A percentile compares a stretch with the other conserved stretches of the same genome.
Conservation (phyloP, 2,888 invertebrate genomes). For the Amphipoea oculea region DNA sequence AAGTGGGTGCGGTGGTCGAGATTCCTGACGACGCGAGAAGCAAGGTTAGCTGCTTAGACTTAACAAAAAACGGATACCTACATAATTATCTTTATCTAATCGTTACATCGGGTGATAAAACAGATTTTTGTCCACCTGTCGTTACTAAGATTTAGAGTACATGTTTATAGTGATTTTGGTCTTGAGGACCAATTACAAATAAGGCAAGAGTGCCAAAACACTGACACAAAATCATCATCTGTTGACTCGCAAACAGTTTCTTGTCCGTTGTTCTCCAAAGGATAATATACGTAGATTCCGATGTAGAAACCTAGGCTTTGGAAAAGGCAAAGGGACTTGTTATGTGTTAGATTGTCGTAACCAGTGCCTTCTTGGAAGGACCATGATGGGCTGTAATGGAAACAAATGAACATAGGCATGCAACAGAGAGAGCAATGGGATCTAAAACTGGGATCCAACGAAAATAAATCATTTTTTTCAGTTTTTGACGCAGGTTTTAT, state of each 20-base stretch:
- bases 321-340: not conserved
- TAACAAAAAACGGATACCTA: conserved; percentile 57
- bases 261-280: not conserved
- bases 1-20: conserved; percentile 64
- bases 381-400: not conserved
- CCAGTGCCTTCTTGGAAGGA: not conserved
- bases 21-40: conserved; percentile 58
- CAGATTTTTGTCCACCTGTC: conserved; percentile 7
- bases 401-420: not conserved
- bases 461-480: too few relatives aligned
- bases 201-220: not conserved
- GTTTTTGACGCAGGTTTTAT: not conserved
- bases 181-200: not conserved
- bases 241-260: not conserved
- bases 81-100: conserved; percentile 61
- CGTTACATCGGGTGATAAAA: conserved; percentile 44
- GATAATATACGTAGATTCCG: not conserved
- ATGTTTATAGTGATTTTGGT: not conserved
- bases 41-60: conserved; percentile 62
- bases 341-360: not conserved
- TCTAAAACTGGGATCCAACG: too few relatives aligned
- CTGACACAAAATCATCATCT: too few relatives aligned
- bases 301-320: not conserved
- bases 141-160: not conserved
- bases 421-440: not conserved